Evolutionary conservation across 92 coral and sea anemone species (phyloP).

Genomic region (Epizoanthus fatuus): DNA sequence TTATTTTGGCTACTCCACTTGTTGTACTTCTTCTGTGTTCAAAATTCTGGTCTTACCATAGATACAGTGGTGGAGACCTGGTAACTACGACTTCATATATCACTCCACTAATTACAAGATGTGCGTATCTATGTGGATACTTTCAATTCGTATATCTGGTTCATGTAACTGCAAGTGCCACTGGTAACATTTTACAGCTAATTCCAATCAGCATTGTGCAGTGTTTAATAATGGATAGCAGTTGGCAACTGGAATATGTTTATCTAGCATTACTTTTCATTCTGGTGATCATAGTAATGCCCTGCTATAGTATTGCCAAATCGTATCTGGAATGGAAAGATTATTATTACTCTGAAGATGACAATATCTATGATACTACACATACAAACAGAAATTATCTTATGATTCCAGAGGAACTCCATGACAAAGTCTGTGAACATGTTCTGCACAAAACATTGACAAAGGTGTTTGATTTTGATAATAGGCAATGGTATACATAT

Average conservation of each 20-base stretch:
- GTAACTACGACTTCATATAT: background rate
- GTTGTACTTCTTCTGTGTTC: background rate
- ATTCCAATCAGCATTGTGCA: too few species aligned
- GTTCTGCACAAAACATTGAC: background rate
- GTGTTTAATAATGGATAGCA: too few species aligned
- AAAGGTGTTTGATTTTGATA: background rate
- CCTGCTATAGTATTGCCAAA: background rate
- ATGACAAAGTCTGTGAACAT: slow-evolving; percentile 1
- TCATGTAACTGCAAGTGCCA: too few species aligned
- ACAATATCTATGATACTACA: background rate
- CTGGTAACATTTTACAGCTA: too few species aligned
- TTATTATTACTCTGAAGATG: background rate
- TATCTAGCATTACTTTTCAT: too few species aligned
- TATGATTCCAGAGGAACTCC: slow-evolving; percentile 6
- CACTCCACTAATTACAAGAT: background rate
- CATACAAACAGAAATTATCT: background rate
- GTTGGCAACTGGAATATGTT: too few species aligned
- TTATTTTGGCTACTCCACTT: background rate
- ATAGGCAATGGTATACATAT: background rate
- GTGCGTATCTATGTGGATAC: too few species aligned
- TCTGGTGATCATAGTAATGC: too few species aligned
- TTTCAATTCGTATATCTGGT: too few species aligned
- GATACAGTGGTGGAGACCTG: background rate
- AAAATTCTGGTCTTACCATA: background rate
- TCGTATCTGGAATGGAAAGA: background rate